Percentiles rank a stretch among this genome's conserved stretches.
These are phyloP conservation scores for Tetramorium parvispinum DNA, from an alignment of 1,140 invertebrate species.

Conservation along the genomic window DNA sequence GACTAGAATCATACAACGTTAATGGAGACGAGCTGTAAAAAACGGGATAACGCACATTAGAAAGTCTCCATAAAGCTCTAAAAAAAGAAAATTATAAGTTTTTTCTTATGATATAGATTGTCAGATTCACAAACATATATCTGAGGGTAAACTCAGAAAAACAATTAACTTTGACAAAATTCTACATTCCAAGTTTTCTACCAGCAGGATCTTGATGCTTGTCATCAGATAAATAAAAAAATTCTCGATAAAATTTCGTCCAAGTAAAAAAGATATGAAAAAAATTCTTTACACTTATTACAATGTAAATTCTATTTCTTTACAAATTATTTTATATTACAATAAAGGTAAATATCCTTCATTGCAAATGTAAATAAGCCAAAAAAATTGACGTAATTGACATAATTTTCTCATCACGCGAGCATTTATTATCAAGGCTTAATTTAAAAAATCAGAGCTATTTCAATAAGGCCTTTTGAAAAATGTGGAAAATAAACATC, in stretches of 20 bases:
- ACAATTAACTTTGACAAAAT: not conserved
- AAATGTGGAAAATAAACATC: not conserved
- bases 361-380: not conserved
- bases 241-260: not conserved
- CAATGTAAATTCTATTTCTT: not conserved
- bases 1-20: conserved; percentile 87
- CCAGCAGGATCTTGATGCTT: not conserved
- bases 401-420: not conserved
- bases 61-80: conserved; percentile 70
- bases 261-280: not conserved
- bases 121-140: conserved; percentile 33
- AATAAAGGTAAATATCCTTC: not conserved
- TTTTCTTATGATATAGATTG: conserved; percentile 64
- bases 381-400: not conserved
- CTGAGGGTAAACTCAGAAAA: not conserved
- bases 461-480: not conserved
- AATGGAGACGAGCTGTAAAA: conserved; percentile 85
- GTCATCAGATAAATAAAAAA: not conserved
- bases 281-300: not conserved
- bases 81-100: conserved; percentile 66
- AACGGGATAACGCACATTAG: conserved; percentile 80
- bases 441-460: not conserved
- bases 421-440: not conserved
- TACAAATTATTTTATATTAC: not conserved
- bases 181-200: not conserved